These are phyloP conservation scores for Cololabis saira DNA, from an alignment of 2,113 vertebrate genomes.

Conservation along the genomic window DNA sequence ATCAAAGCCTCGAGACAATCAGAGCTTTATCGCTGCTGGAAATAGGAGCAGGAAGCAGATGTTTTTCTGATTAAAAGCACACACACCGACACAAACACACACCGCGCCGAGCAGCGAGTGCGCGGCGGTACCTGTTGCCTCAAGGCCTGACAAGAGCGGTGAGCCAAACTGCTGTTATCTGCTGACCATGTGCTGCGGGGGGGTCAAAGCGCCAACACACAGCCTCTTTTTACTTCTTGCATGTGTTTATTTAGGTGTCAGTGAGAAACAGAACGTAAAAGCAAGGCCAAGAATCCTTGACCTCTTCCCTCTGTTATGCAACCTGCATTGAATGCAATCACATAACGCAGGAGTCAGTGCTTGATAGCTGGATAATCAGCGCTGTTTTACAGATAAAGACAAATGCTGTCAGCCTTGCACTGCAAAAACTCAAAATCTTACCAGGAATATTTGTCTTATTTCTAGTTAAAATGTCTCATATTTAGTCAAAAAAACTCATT, in stretches of 20 bases:
- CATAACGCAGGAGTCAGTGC: constrained; percentile 8
- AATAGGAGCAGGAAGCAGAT: constrained; percentile 74
- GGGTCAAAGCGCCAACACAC: constrained; percentile 12
- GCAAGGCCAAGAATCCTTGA: background rate
- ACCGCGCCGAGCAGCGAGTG: constrained; percentile 18
- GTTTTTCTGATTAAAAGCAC: constrained; percentile 74
- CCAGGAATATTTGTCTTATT: too few species aligned
- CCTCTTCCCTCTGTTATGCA: constrained; percentile 1
- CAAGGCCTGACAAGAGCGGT: constrained; percentile 33
- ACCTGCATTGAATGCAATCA: constrained; percentile 29
- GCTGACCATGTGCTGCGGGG: constrained; percentile 38
- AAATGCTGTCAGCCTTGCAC: constrained; percentile 1
- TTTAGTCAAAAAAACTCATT: too few species aligned
- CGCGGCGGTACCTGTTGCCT: constrained; percentile 21
- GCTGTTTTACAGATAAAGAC: constrained; percentile 8
- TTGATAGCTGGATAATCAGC: too few species aligned
- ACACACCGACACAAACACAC: constrained; percentile 38
- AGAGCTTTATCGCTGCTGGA: constrained; percentile 70
- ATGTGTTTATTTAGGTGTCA: background rate
- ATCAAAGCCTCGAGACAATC: constrained; percentile 73
- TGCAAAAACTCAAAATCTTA: too few species aligned
- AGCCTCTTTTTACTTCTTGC: background rate
- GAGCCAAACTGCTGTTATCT: constrained; percentile 53
- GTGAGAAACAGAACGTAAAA: background rate
- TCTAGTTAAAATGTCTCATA: too few species aligned